Evolutionary conservation across 1,140 invertebrate species (phyloP).

Genomic region (Macrostomum lignano): DNA sequence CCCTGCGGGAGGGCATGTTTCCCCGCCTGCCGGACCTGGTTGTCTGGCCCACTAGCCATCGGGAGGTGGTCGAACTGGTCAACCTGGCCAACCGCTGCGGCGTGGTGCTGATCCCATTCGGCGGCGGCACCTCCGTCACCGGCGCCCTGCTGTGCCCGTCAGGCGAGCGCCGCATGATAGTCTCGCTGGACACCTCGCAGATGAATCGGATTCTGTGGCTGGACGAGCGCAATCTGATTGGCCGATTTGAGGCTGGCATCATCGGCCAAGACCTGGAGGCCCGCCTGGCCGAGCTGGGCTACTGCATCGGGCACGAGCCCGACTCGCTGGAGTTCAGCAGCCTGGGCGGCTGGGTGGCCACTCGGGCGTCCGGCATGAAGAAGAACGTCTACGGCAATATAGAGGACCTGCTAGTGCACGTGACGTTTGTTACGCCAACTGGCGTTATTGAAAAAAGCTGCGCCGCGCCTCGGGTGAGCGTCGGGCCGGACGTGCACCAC

Average conservation of each 20-base stretch:
- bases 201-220: constrained; percentile 73
- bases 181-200: constrained; percentile 68
- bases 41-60: constrained; percentile 53
- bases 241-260: constrained; percentile 54
- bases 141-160: constrained; percentile 56
- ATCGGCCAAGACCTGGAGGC: constrained; percentile 52
- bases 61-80: constrained; percentile 51
- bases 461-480: constrained; percentile 39
- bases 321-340: constrained; percentile 84
- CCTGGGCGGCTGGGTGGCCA: constrained; percentile 92
- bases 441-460: constrained; percentile 56
- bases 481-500: constrained; percentile 79
- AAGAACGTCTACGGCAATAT: constrained; percentile 95
- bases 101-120: constrained; percentile 69
- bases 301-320: constrained; percentile 49
- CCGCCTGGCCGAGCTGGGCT: constrained; percentile 25
- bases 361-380: constrained; percentile 90
- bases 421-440: constrained; percentile 52
- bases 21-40: constrained; percentile 66
- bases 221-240: constrained; percentile 55
- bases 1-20: constrained; percentile 40
- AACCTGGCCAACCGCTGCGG: constrained; percentile 41
- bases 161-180: constrained; percentile 48
- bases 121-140: constrained; percentile 79
- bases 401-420: constrained; percentile 57